Evolutionary conservation across 1,140 invertebrate genomes (phyloP).

Genomic region (Arion vulgaris): DNA sequence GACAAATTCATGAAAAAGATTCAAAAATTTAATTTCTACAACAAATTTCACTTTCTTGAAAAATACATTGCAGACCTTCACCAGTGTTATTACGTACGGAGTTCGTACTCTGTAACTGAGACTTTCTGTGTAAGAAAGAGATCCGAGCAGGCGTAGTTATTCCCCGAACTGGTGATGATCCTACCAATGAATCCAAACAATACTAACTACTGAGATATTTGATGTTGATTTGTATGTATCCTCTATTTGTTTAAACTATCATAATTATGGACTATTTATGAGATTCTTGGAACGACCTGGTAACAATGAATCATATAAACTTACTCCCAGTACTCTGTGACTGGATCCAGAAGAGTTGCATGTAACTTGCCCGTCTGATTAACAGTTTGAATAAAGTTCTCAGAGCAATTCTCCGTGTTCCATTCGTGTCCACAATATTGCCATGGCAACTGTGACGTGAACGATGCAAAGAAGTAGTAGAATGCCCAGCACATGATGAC

Average conservation of each 20-base stretch:
- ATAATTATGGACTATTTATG: background rate
- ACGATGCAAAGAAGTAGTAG: constrained; percentile 83
- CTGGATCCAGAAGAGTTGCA: constrained; percentile 42
- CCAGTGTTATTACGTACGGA: too few relatives aligned
- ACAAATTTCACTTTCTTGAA: too few relatives aligned
- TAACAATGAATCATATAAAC: background rate
- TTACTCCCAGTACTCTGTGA: constrained; percentile 64
- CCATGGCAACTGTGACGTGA: constrained; percentile 84
- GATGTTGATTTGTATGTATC: background rate
- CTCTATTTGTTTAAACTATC: background rate
- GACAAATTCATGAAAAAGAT: too few relatives aligned
- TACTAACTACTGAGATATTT: too few relatives aligned
- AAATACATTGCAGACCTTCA: too few relatives aligned
- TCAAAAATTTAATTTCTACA: too few relatives aligned
- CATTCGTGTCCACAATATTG: constrained; percentile 80
- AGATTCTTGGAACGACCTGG: background rate
- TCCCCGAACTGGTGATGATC: too few relatives aligned
- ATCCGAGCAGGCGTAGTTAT: too few relatives aligned
- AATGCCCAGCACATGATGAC: constrained; percentile 97
- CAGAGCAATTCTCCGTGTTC: constrained; percentile 52
- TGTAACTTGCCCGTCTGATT: background rate
- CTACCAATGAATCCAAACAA: too few relatives aligned
- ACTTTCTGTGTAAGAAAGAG: too few relatives aligned
- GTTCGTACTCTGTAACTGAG: too few relatives aligned
- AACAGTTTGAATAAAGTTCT: constrained; percentile 55